phyloP scores from a whole-genome alignment of 2,797 vertebrate genomes.

The Coranthus polyacanthus region DNA sequence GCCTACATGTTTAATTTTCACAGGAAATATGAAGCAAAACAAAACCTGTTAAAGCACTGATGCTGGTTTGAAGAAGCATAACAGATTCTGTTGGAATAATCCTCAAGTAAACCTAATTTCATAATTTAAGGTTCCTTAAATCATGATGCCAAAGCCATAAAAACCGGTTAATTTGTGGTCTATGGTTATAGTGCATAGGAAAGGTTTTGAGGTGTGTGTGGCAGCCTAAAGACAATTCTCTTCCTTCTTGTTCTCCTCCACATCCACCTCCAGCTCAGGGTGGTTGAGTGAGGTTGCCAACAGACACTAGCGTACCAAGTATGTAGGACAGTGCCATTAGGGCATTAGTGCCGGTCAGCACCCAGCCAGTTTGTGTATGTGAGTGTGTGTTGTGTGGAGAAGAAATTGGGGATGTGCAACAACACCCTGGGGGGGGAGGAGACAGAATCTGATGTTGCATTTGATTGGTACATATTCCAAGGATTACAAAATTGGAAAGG shows the following conservation, averaged over 20 bases:
- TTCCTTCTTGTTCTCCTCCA: conserved; percentile 48
- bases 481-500: conserved; percentile 30
- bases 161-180: too few relatives aligned
- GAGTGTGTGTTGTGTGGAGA: conserved; percentile 45
- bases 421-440: conserved; percentile 43
- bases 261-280: conserved; percentile 50
- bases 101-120: too few relatives aligned
- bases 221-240: conserved; percentile 32
- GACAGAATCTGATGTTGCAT: conserved; percentile 41
- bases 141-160: too few relatives aligned
- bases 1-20: conserved; percentile 10
- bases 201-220: conserved; percentile 25
- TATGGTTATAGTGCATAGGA: too few relatives aligned
- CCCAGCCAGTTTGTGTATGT: conserved; percentile 57
- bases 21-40: background rate
- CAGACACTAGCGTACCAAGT: conserved; percentile 71
- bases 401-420: conserved; percentile 58
- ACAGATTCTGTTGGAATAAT: background rate
- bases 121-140: too few relatives aligned
- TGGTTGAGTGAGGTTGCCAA: conserved; percentile 52
- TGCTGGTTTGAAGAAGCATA: background rate
- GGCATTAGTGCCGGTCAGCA: conserved; percentile 84
- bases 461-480: conserved; percentile 50
- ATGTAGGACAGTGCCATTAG: conserved; percentile 86
- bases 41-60: background rate